Percentiles rank a stretch among this genome's conserved stretches.
phyloP scores from a whole-genome alignment of 1,140 invertebrate genomes.

The Drosophila murphyi region DNA sequence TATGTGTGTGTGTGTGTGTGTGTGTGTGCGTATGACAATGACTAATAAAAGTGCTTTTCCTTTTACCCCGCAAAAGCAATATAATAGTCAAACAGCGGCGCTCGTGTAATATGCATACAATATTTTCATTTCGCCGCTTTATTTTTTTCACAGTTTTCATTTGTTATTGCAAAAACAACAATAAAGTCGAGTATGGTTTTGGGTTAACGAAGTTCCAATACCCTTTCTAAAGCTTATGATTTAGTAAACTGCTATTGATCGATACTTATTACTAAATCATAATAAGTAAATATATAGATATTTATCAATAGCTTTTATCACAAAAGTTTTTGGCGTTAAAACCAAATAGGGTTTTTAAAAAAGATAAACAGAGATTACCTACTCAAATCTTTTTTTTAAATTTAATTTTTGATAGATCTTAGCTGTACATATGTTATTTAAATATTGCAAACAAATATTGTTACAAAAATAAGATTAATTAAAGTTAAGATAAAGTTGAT shows the following conservation, averaged over 20 bases:
- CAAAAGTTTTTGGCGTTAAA: too few relatives aligned
- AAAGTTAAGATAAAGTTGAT: background rate
- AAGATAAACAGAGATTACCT: too few relatives aligned
- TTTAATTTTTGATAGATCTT: background rate
- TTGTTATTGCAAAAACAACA: constrained; percentile 71
- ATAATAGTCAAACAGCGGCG: constrained; percentile 74
- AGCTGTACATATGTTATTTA: too few relatives aligned
- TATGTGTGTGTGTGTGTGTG: background rate
- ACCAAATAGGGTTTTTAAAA: too few relatives aligned
- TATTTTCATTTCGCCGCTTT: constrained; percentile 64
- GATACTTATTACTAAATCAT: too few relatives aligned
- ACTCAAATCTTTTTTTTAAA: background rate
- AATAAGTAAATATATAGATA: too few relatives aligned
- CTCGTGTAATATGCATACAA: constrained; percentile 71
- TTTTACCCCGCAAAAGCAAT: constrained; percentile 64
- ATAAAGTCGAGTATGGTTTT: constrained; percentile 39
- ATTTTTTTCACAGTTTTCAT: constrained; percentile 76
- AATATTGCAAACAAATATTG: too few relatives aligned
- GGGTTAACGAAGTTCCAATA: background rate
- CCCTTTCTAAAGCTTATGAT: background rate
- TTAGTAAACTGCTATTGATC: too few relatives aligned
- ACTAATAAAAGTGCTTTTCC: constrained; percentile 66
- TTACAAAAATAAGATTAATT: background rate
- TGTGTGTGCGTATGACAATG: constrained; percentile 60
- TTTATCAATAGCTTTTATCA: too few relatives aligned